Base-by-base conservation (phyloP, 1,140 invertebrate genomes). In the Orius laevigatus region DNA sequence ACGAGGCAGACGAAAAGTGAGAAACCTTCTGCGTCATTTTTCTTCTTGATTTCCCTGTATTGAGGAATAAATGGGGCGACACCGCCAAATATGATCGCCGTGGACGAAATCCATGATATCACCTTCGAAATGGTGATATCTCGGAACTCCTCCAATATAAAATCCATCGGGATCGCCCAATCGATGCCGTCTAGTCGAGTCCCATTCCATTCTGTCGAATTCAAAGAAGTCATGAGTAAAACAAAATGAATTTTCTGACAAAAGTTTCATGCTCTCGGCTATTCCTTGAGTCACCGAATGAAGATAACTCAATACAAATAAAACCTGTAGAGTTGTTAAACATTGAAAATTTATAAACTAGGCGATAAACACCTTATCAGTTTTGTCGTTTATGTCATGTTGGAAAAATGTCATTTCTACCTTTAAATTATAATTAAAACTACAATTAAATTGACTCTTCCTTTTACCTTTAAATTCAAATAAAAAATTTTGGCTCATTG, bases 1-100 rank as follows among this genome's bases (percentile, higher is more conserved):
- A 90, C 83, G 32, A 98, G 70, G 62, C 95, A 98, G 34, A 98
- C 95, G 62, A 92, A 90, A 3, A 94, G 69, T 0, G 93, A 97
- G 68, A 98, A 98, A 3, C 95, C 95, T 58, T 89, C 88, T 14
- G 89, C 79, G 69, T 95, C 89, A 62, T 88, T 78, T 18, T 84
- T 87, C 56, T 72, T 74, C 60, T 79, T 82, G 45, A 98, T 97
- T 68, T 96, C 85, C 54, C 75, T 70, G 60, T 97, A 97, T 63
- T 97, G 92, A 11, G 92, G 92, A 55, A 97, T 83, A 57, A 84
- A 90, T 43, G 70, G 84, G 39, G 86, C 73, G 20, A 85, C 71
- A 50, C 92, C 92, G 36, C 93, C 93, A 59, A 96, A 77, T 49
- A 96, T 84, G 83, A 97, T 95, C 15, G 58, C 52, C 8, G 55